Base-by-base conservation (phyloP, 2,888 invertebrate genomes). In the Clanis bilineata region DNA sequence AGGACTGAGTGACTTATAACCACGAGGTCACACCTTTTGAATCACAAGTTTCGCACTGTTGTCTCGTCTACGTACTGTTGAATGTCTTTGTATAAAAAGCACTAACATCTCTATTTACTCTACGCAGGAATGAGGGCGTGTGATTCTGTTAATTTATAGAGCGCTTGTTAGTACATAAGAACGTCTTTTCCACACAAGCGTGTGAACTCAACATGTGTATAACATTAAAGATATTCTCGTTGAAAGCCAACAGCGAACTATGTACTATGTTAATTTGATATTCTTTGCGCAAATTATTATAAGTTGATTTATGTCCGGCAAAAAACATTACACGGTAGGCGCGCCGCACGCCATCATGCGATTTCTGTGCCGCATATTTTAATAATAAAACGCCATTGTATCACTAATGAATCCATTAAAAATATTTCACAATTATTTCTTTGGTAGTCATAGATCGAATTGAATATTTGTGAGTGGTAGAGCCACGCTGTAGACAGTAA, bases 241-340 rank as follows among this genome's bases (percentile, higher is more conserved):
- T 66, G 59, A 60, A 57, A 51, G 47, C 59, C 63, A 65, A 71
- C 70, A 73, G 72, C 63, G 62, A 76, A 77, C 58, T 62, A 58
- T 60, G 62, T 58, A 66, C 63, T 77, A 78, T 80, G 77, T 74
- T 80, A 82, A 84, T 82, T 75, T 72, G 67, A 74, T 74, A 70
- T 81, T 71, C 71, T 83, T 79, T 73, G 73, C 73, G 77, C 80
- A 82, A 86, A 77, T 85, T 79, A 85, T 81, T 76, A 79, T 64
- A 69, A 66, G 68, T 72, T 83, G 82, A 86, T 87, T 86, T 85
- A 86, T 85, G 73, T 67, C 51, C 51, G 32, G 72, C 79, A 75
- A 41, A 78, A 76, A 76, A 73, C 69, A 72, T 76, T 75, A 77
- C 72, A 72, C 70, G 71, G 73, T 74, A 73, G 83, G 85, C 69